phyloP scores from a whole-genome alignment of 2,797 vertebrate genomes.

The Erpetoichthys calabaricus region DNA sequence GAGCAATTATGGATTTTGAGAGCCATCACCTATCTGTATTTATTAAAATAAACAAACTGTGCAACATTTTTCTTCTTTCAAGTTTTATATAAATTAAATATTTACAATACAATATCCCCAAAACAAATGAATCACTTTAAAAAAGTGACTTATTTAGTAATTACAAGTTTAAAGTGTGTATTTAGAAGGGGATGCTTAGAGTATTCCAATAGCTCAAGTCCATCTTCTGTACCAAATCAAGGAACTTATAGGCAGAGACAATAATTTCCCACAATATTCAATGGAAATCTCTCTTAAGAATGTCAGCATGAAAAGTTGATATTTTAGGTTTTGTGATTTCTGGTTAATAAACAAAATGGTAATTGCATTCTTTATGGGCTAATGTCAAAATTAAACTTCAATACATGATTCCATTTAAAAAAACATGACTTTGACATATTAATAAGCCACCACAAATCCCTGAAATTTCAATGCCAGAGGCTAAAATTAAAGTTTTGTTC shows the following conservation, averaged over 20 bases:
- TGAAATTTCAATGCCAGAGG: neutral
- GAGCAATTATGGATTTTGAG: neutral
- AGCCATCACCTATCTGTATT: neutral
- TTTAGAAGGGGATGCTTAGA: neutral
- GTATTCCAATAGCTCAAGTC: neutral
- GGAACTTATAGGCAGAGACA: neutral
- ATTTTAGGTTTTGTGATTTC: no score
- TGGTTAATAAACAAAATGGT: no score
- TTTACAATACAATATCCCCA: constrained; percentile 1
- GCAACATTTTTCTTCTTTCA: neutral
- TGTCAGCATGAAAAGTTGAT: neutral
- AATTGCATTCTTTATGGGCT: neutral
- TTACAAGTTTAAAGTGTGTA: neutral
- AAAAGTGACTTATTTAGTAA: neutral
- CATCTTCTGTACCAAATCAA: neutral
- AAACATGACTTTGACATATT: neutral
- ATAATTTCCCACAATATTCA: neutral
- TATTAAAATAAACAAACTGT: constrained; percentile 1
- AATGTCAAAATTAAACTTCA: neutral
- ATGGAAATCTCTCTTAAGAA: neutral
- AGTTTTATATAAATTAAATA: constrained; percentile 2
- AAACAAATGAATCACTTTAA: neutral
- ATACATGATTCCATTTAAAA: neutral
- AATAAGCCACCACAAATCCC: constrained; percentile 2
- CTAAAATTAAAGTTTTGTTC: constrained; percentile 3